Evolutionary conservation across 2,888 invertebrate genomes (phyloP).

Genomic region (Cremastobaeus sp.): DNA sequence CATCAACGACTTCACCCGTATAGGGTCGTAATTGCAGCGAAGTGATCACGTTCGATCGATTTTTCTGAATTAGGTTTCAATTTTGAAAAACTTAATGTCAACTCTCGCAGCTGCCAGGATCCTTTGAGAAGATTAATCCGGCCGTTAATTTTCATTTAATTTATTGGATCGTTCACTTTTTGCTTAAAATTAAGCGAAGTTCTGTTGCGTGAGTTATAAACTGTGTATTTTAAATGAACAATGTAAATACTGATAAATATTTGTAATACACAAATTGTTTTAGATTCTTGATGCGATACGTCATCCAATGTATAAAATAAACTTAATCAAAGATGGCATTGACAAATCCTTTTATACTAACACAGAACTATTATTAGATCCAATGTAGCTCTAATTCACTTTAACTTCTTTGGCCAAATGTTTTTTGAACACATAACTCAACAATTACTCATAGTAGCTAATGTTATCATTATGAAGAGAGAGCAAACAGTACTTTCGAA

Average conservation of each 20-base stretch:
- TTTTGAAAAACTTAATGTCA: background rate
- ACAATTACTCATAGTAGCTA: conserved; percentile 23
- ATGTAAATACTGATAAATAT: too few species aligned
- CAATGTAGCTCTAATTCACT: conserved; percentile 7
- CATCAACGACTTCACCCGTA: conserved; percentile 7
- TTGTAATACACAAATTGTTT: too few species aligned
- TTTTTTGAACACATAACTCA: conserved; percentile 25
- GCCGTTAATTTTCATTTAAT: conserved; percentile 2
- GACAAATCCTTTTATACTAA: too few species aligned
- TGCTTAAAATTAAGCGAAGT: too few species aligned
- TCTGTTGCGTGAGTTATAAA: too few species aligned
- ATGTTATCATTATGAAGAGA: conserved; percentile 13
- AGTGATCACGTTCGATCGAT: background rate
- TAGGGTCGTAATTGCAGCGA: conserved; percentile 19
- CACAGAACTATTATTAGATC: too few species aligned
- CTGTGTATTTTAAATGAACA: too few species aligned
- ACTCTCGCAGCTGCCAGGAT: conserved; percentile 20
- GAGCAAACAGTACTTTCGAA: conserved; percentile 15
- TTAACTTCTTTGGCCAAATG: conserved; percentile 2
- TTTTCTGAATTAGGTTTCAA: conserved; percentile 1
- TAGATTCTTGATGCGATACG: too few species aligned
- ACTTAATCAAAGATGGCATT: too few species aligned
- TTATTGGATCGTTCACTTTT: too few species aligned
- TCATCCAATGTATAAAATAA: too few species aligned
- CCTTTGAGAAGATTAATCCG: conserved; percentile 10